Evolutionary conservation across 2,797 vertebrate genomes (phyloP), one percentile per base, ranked within the genome.

Genomic region (Tadarida brasiliensis): DNA sequence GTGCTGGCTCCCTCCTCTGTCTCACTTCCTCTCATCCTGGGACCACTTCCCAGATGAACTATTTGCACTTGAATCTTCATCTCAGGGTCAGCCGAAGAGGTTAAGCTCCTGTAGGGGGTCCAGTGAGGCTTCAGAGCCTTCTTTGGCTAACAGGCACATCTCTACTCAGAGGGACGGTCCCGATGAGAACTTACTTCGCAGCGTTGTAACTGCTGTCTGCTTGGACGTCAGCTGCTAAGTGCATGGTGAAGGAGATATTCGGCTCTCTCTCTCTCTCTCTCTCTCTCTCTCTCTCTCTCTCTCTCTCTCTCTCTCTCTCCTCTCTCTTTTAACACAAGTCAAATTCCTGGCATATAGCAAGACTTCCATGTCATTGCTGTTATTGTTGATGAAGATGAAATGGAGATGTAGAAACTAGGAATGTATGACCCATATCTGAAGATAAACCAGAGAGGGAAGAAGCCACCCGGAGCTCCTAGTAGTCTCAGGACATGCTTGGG

Each of bases 111-210:
- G 17, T 20, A 9, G 3, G 15, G 47, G 44, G 11, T 47, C 54
- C 61, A 12, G 35, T 19, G 68, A 35, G 70, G 20, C 28, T 35
- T 35, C 56, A 11, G 70, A 78, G 47, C 71, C 63, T 78, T 35
- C 26, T 44, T 30, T 54, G 28, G 56, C 47, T 65, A 35, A 56
- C 2, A 15, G 65, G 15, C 24, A 2, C 0, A 1, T 11, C 30
- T 84, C 24, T 74, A 49, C 47, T n/a, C 24, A 28, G 30, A 30
- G 4, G 26, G 68, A 65, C 15, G 4, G 28, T 22, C 63, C 14
- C 17, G 3, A 9, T 33, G 19, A 11, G 57, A n/a, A 17, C n/a
- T n/a, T 1, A 15, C 67, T n/a, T 7, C 5, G 0, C 20, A 20
- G 77, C 8, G 16, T 12, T 16, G 11, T 61, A 7, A 17, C 33